Percentiles rank a stretch among this genome's conserved stretches.
These are phyloP conservation scores for Girardia tigrina DNA, from an alignment of 2,888 invertebrate species.

Conservation along the genomic window DNA sequence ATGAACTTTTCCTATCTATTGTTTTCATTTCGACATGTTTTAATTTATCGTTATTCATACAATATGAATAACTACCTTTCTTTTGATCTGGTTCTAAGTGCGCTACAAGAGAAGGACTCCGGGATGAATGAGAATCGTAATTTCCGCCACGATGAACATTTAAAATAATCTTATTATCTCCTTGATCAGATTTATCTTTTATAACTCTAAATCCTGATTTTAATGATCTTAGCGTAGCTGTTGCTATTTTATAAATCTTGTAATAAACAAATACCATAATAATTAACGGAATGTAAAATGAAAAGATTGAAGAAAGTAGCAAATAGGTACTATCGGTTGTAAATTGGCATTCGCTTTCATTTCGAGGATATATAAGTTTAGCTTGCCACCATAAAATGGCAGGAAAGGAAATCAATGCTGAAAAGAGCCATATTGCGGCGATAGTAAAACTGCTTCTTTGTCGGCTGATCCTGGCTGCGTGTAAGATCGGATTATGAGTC, in stretches of 20 bases:
- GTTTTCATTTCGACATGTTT: background rate
- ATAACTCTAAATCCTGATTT: conserved; percentile 69
- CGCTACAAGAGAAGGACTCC: background rate
- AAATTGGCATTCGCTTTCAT: conserved; percentile 62
- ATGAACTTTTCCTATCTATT: background rate
- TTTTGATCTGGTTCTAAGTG: background rate
- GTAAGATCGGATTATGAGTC: conserved; percentile 90
- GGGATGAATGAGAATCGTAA: background rate
- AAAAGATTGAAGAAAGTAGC: conserved; percentile 88
- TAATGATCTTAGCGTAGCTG: conserved; percentile 73
- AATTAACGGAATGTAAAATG: conserved; percentile 85
- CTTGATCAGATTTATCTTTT: conserved; percentile 53
- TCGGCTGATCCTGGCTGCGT: conserved; percentile 78
- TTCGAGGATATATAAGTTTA: conserved; percentile 49
- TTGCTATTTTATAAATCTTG: conserved; percentile 81
- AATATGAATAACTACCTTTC: background rate
- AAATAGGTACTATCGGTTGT: conserved; percentile 89
- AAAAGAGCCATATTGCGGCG: conserved; percentile 85
- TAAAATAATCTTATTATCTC: conserved; percentile 59
- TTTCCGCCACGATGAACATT: conserved; percentile 70
- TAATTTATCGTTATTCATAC: background rate
- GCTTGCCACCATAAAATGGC: conserved; percentile 62
- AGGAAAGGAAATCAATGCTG: conserved; percentile 91
- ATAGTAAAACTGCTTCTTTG: conserved; percentile 73
- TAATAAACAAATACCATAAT: conserved; percentile 98